Evolutionary conservation across 1,140 invertebrate genomes (phyloP).

Genomic region (Formica selysi): DNA sequence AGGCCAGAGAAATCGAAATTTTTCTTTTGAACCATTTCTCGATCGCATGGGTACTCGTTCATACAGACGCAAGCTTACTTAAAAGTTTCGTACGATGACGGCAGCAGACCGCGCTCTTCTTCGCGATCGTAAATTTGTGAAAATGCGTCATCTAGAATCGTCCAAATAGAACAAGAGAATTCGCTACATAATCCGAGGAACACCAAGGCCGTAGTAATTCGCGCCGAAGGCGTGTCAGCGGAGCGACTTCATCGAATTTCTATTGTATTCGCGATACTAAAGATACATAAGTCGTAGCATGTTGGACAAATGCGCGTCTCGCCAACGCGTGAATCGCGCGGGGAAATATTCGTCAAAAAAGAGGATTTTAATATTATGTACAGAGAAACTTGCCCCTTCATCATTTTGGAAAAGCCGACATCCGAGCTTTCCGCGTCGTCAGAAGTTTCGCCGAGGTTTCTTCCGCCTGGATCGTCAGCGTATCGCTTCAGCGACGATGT

Average conservation of each 20-base stretch:
- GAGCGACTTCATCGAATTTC: slow-evolving; percentile 36
- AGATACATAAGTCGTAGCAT: neutral
- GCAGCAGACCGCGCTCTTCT: too few relatives aligned
- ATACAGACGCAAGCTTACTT: neutral
- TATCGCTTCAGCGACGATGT: slow-evolving; percentile 74
- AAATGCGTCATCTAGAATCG: slow-evolving; percentile 1
- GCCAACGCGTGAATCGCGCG: slow-evolving; percentile 39
- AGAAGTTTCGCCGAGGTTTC: slow-evolving; percentile 46
- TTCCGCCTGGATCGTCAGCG: slow-evolving; percentile 8
- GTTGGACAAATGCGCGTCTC: slow-evolving; percentile 17
- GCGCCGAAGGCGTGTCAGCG: slow-evolving; percentile 29
- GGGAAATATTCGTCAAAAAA: slow-evolving; percentile 29
- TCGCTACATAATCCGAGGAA: slow-evolving; percentile 58
- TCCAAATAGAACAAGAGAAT: slow-evolving; percentile 14
- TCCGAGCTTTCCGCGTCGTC: slow-evolving; percentile 25
- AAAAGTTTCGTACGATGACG: neutral
- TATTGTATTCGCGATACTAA: slow-evolving; percentile 22
- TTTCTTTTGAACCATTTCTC: neutral
- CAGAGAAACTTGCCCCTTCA: neutral
- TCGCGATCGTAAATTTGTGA: slow-evolving; percentile 7
- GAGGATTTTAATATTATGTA: slow-evolving; percentile 40
- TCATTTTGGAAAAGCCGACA: neutral
- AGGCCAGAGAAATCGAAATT: slow-evolving; percentile 56
- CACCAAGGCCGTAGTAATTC: slow-evolving; percentile 61
- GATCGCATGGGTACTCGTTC: slow-evolving; percentile 11